phyloP scores from a whole-genome alignment of 2,888 invertebrate genomes.

The Scaptomyza caliginosa region DNA sequence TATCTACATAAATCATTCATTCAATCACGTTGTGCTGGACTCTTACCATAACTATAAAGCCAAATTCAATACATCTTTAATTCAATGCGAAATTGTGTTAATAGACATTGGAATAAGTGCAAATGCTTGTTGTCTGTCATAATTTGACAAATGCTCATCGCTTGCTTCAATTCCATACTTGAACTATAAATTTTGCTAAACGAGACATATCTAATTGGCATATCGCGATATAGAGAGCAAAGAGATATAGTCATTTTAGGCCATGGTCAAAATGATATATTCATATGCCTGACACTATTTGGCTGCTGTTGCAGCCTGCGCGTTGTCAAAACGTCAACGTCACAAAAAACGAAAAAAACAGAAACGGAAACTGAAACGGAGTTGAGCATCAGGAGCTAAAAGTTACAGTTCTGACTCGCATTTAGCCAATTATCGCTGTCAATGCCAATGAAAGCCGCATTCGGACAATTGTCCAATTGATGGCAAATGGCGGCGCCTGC shows the following conservation, averaged over 20 bases:
- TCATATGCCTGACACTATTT: slow-evolving; percentile 26
- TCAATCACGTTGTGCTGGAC: no score
- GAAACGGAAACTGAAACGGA: no score
- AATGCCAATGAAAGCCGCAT: slow-evolving; percentile 73
- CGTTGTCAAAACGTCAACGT: slow-evolving; percentile 42
- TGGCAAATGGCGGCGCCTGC: slow-evolving; percentile 20
- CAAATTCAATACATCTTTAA: no score
- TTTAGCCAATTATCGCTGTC: slow-evolving; percentile 72
- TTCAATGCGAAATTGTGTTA: background rate
- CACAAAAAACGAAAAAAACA: background rate
- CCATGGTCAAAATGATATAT: slow-evolving; percentile 57
- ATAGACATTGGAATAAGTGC: background rate
- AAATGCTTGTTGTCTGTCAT: slow-evolving; percentile 8
- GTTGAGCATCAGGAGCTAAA: slow-evolving; percentile 4
- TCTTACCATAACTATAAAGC: no score
- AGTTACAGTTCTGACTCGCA: slow-evolving; percentile 21
- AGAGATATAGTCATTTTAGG: slow-evolving; percentile 38
- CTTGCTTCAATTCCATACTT: background rate
- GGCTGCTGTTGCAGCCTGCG: slow-evolving; percentile 38
- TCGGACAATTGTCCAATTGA: slow-evolving; percentile 51
- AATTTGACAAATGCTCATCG: slow-evolving; percentile 12
- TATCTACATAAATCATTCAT: slow-evolving; percentile 1
- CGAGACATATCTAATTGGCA: slow-evolving; percentile 4
- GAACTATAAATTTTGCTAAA: slow-evolving; percentile 10
- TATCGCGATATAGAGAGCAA: background rate